Evolutionary conservation across 2,797 vertebrate species (phyloP), one percentile per base, ranked within the genome.

Genomic region (Syngnathus rostellatus): DNA sequence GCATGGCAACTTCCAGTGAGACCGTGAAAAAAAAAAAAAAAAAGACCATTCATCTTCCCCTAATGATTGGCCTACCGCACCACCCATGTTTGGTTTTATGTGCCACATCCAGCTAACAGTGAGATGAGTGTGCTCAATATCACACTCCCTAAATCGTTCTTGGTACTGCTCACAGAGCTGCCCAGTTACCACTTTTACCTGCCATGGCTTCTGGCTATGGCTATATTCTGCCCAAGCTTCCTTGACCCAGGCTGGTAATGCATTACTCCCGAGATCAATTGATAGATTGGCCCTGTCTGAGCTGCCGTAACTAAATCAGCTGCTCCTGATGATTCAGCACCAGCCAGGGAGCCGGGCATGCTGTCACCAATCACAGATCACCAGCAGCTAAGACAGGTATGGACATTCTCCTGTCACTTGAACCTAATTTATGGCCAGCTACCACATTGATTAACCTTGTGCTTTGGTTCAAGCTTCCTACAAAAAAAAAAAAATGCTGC

Each of bases 371-470:
- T 86, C 89, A 89, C 81, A 68, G 61, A 81, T 89, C 86, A 82
- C 70, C 86, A 88, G 89, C 75, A 71, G 68, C 79, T 72, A 64
- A 84, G 84, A 89, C 87, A 88, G 80, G 84, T 89, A 89, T 81
- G 72, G 93, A 90, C 84, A 84, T 87, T 89, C 78, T 77, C 73
- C 76, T 90, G 81, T 85, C 91, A 92, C 87, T 71, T 83, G 83
- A 83, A 86, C 72, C 83, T 85, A 89, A 92, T 91, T 90, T 90
- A 91, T 86, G 85, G 82, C 88, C 86, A 74, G 76, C 87, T 76
- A 81, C 84, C 86, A 88, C 82, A 88, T 88, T 87, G 88, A 92
- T 90, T 94, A 92, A 93, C 89, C 87, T 91, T 79, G 83, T 63
- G 51, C 73, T 75, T 83, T 83, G 84, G 80, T 87, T 89, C 85